Evolutionary conservation across 1,140 invertebrate species (phyloP).

Genomic region (Lasaia peninsularis): DNA sequence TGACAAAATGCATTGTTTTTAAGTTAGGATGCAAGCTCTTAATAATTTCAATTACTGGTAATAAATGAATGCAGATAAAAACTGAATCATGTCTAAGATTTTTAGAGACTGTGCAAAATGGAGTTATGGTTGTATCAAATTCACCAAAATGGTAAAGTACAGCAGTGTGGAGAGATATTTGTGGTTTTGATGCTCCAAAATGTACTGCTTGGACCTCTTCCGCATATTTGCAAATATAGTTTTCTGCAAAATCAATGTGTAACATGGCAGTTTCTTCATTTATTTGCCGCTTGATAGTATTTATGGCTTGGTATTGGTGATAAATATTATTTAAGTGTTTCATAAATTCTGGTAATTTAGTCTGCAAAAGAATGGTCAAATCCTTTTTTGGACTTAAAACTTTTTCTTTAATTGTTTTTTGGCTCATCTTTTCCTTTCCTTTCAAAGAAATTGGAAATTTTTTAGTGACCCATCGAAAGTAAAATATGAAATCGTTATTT

Average conservation of each 20-base stretch:
- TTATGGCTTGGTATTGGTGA: not conserved
- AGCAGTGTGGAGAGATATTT: slow-evolving; percentile 26
- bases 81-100: not conserved
- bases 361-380: no score
- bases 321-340: not conserved
- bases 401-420: no score
- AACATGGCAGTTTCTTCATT: not conserved
- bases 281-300: not conserved
- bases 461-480: no score
- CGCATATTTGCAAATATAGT: slow-evolving; percentile 28
- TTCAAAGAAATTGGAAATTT: no score
- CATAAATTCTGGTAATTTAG: not conserved
- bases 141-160: slow-evolving; percentile 26
- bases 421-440: no score
- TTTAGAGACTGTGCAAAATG: not conserved
- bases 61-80: not conserved
- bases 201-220: slow-evolving; percentile 27
- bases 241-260: slow-evolving; percentile 30
- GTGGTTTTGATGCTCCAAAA: slow-evolving; percentile 24
- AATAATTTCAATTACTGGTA: not conserved
- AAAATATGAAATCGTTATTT: no score
- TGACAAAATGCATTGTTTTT: slow-evolving; percentile 26
- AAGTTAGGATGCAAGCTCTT: slow-evolving; percentile 9
- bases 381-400: no score
- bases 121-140: not conserved